A percentile compares a stretch with the other conserved stretches of the same genome.
These are phyloP conservation scores for Parasteatoda tepidariorum DNA, from an alignment of 1,140 invertebrate genomes.

Conservation along the genomic window DNA sequence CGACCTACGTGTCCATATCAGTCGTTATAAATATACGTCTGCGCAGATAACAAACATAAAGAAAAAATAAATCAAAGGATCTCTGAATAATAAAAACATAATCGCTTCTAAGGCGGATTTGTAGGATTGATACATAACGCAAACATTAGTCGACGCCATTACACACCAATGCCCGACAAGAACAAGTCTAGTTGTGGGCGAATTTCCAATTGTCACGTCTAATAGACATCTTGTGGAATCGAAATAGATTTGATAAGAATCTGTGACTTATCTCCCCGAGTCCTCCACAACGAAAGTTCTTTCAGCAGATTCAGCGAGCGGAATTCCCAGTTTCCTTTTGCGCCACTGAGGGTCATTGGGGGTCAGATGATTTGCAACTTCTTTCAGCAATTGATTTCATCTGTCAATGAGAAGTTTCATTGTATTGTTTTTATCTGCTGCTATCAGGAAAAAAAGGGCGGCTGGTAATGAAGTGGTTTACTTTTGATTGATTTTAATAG, in stretches of 20 bases:
- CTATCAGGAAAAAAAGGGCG: not conserved
- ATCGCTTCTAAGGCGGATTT: too few relatives aligned
- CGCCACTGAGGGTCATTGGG: not conserved
- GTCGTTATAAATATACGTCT: too few relatives aligned
- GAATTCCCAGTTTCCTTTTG: not conserved
- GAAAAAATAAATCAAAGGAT: too few relatives aligned
- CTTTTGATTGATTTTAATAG: not conserved
- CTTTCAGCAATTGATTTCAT: not conserved
- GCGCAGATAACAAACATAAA: too few relatives aligned
- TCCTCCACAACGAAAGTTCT: not conserved
- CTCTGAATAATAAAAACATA: too few relatives aligned
- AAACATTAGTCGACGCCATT: too few relatives aligned
- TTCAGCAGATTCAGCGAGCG: not conserved
- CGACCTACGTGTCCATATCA: too few relatives aligned
- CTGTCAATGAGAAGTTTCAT: not conserved
- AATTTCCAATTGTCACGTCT: not conserved
- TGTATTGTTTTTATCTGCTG: not conserved
- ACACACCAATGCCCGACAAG: not conserved
- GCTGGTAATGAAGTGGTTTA: not conserved
- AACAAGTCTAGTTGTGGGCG: not conserved
- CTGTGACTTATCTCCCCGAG: not conserved
- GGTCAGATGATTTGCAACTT: not conserved
- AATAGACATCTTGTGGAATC: not conserved
- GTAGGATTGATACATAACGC: too few relatives aligned
- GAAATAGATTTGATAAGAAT: not conserved